Evolutionary conservation across 64 coral and sea anemone genomes (phyloP).

Genomic region (Montipora sp.): DNA sequence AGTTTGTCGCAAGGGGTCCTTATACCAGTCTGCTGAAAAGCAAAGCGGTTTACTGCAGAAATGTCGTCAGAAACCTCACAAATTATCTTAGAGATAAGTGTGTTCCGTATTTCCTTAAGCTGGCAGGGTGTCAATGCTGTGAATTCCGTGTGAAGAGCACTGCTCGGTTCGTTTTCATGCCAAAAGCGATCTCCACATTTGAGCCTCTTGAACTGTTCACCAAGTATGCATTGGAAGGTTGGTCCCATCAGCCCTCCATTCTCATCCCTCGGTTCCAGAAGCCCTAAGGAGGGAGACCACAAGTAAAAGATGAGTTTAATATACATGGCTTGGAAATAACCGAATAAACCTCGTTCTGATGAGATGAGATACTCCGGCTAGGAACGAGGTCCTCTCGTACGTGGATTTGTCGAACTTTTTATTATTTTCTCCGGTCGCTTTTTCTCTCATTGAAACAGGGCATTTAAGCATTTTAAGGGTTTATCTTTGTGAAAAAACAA

Average conservation of each 20-base stretch:
- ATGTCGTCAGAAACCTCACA: slow-evolving; percentile 44
- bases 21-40: neutral
- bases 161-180: slow-evolving; percentile 53
- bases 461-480: no score
- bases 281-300: neutral
- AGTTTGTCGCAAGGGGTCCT: neutral
- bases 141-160: neutral
- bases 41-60: neutral
- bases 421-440: no score
- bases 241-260: slow-evolving; percentile 27
- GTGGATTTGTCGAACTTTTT: no score
- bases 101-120: slow-evolving; percentile 49
- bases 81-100: slow-evolving; percentile 53
- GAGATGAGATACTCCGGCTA: no score
- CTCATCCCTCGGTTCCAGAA: neutral
- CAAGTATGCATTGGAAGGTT: slow-evolving; percentile 57
- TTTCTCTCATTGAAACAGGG: no score
- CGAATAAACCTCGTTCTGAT: no score
- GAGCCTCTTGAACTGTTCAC: slow-evolving; percentile 34
- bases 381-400: no score
- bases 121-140: slow-evolving; percentile 52
- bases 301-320: neutral
- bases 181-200: slow-evolving; percentile 76
- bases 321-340: neutral
- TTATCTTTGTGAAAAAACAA: no score